Evolutionary conservation across 2,888 invertebrate genomes (phyloP), one percentile per base, ranked within the genome.

Genomic region (Synanthedon tipuliformis): DNA sequence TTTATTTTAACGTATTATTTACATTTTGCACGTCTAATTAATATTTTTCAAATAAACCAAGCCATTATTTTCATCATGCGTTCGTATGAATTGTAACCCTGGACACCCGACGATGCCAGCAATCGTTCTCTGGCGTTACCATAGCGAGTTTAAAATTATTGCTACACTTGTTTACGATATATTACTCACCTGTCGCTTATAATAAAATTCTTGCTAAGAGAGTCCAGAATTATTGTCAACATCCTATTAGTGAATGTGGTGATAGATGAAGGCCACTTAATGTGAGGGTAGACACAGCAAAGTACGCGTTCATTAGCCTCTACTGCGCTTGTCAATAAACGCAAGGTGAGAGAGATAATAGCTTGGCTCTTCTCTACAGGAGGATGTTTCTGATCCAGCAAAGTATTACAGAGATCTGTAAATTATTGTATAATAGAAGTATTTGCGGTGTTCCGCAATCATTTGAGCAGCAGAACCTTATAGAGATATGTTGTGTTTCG

Each of bases 291-390:
- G 2, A 81, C 81, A 49, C 64, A 62, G 60, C 83, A 83, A 2
- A 51, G 53, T 11, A 81, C 40, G 0, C 51, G 56, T 2, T 41
- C 10, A 3, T 61, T 56, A 0, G 34, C 11, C 2, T 60, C 61
- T 4, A 73, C 55, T 0, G 73, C 68, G 40, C 71, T 75, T 1
- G 78, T 69, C 15, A 85, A 58, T 27, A 86, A 40, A 0, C 76
- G 69, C 2, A 83, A 59, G 12, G 64, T 59, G 0, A 84, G 54
- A 0, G 73, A 62, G 3, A 85, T 55, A 10, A 85, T 66, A 0
- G 63, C 71, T 54, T 85, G 86, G 5, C 69, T 64, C 54, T 70
- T 79, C 54, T 81, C 80, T 3, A 81, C 61, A 0, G 81, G 84
- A 0, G 82, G 82, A 0, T 59, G 41, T 55, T 76, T 76, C 54